Conservation (phyloP, 2,797 vertebrate genomes). For the Hoplostethus mediterraneus region DNA sequence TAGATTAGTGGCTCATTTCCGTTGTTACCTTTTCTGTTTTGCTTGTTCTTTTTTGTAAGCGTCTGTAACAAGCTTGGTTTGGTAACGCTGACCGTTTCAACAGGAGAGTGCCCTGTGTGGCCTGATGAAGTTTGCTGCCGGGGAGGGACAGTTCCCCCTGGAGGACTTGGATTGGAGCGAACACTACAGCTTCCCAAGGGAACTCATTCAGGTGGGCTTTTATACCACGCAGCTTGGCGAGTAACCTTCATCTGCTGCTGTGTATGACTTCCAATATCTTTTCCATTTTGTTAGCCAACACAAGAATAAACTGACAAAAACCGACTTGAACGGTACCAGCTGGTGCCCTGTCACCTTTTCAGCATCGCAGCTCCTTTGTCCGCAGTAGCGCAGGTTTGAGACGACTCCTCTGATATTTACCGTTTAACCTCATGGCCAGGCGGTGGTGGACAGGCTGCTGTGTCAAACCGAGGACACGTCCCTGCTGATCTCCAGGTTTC, state of each 20-base stretch:
- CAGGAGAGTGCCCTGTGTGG: conserved; percentile 89
- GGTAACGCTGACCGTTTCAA: background rate
- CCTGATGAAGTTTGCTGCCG: conserved; percentile 91
- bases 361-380: too few species aligned
- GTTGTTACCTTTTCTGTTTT: background rate
- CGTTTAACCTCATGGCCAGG: conserved; percentile 69
- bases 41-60: background rate
- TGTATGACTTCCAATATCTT: too few species aligned
- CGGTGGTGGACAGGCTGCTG: conserved; percentile 85
- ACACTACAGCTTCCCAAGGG: conserved; percentile 88
- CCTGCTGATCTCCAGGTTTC: conserved; percentile 90
- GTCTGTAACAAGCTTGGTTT: background rate
- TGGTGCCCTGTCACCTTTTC: too few species aligned
- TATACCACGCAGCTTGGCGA: background rate
- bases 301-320: background rate
- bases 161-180: conserved; percentile 89
- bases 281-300: background rate
- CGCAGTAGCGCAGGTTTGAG: background rate
- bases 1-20: too few species aligned
- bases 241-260: too few species aligned
- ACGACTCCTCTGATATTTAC: conserved; percentile 12
- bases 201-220: conserved; percentile 85
- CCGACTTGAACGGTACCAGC: too few species aligned
- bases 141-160: conserved; percentile 87
- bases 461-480: conserved; percentile 82